These are phyloP conservation scores for Philotrypesis tridentata DNA, from an alignment of 1,140 invertebrate genomes.

Conservation along the genomic window DNA sequence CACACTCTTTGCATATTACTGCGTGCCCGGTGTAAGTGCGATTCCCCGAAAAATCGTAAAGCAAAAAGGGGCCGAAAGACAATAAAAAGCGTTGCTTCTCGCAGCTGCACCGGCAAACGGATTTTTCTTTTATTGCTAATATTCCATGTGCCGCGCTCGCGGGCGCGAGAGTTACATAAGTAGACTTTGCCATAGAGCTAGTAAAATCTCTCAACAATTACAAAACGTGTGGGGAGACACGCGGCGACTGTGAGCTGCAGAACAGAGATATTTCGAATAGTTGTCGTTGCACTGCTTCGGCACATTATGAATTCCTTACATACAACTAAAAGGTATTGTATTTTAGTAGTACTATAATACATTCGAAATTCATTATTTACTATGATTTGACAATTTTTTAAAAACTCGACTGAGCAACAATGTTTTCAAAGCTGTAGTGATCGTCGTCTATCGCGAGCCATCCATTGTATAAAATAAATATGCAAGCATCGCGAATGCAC, in stretches of 20 bases:
- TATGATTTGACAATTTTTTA: no score
- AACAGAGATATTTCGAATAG: no score
- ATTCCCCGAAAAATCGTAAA: slow-evolving; percentile 49
- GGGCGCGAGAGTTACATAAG: slow-evolving; percentile 26
- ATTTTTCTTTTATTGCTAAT: slow-evolving; percentile 44
- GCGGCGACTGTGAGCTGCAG: no score
- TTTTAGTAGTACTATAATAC: no score
- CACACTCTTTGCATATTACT: slow-evolving; percentile 32
- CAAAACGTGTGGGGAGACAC: neutral
- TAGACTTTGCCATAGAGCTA: slow-evolving; percentile 14
- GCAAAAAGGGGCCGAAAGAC: slow-evolving; percentile 38
- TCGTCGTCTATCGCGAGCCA: no score
- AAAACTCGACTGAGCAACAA: no score
- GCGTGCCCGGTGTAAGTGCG: neutral
- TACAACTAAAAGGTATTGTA: no score
- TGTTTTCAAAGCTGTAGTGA: no score
- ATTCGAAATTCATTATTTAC: no score
- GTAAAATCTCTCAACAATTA: slow-evolving; percentile 21
- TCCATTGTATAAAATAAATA: neutral
- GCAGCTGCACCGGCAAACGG: neutral
- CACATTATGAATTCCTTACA: no score
- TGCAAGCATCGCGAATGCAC: neutral
- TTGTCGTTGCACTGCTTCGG: no score
- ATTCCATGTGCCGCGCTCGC: slow-evolving; percentile 11
- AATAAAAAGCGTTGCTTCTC: slow-evolving; percentile 31